A percentile compares a stretch with the other conserved stretches of the same genome.
These are phyloP conservation scores for Arrhamphus sclerolepis DNA, from an alignment of 2,797 vertebrate species.

Conservation along the genomic window DNA sequence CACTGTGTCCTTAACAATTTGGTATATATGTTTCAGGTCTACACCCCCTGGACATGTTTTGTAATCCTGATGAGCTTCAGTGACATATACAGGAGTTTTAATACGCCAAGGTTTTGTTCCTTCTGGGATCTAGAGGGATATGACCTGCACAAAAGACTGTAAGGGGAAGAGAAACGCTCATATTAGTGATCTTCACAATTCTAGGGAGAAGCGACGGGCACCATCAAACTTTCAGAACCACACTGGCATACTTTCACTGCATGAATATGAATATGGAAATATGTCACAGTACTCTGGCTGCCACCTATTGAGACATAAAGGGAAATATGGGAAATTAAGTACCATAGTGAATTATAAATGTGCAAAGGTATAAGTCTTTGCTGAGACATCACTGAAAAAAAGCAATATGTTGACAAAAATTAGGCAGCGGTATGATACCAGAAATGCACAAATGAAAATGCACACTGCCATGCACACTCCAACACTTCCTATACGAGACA, in stretches of 20 bases:
- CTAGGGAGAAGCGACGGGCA: constrained; percentile 18
- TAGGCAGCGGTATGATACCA: no score
- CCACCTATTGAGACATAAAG: background rate
- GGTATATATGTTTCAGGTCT: no score
- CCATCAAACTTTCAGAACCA: constrained; percentile 19
- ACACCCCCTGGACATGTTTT: no score
- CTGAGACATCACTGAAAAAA: constrained; percentile 1
- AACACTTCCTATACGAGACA: constrained; percentile 1
- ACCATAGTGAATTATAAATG: background rate
- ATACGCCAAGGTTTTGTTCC: constrained; percentile 39
- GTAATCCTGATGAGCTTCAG: no score
- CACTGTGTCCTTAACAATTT: no score
- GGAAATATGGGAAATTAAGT: background rate
- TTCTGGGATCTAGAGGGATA: constrained; percentile 35
- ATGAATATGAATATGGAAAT: constrained; percentile 1
- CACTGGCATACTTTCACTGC: constrained; percentile 22
- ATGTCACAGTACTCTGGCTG: background rate
- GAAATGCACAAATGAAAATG: background rate
- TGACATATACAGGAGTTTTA: no score
- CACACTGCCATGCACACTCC: constrained; percentile 14
- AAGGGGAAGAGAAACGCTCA: constrained; percentile 23
- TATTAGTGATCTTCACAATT: constrained; percentile 22
- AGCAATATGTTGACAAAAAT: no score
- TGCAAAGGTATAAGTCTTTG: background rate
- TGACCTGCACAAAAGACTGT: constrained; percentile 18